A percentile compares a stretch with the other conserved stretches of the same genome.
Conservation (phyloP, 2,113 vertebrate species). For the Daphoenositta chrysoptera region DNA sequence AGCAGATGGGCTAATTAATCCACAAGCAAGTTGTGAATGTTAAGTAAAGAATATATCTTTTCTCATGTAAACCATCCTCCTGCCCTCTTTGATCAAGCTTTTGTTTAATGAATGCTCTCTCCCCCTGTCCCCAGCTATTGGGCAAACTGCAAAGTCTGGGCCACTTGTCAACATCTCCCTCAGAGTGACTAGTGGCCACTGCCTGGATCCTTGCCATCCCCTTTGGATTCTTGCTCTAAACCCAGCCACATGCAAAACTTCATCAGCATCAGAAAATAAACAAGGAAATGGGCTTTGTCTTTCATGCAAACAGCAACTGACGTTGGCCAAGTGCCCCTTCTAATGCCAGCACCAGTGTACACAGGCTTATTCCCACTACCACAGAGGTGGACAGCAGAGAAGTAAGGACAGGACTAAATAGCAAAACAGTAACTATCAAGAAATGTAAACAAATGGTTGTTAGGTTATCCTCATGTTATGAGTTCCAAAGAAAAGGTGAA, state of each 20-base stretch:
- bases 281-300: constrained; percentile 13
- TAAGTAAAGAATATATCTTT: constrained; percentile 76
- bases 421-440: not conserved
- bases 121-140: not conserved
- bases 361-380: not conserved
- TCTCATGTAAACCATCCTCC: constrained; percentile 61
- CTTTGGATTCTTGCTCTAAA: constrained; percentile 39
- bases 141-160: constrained; percentile 43
- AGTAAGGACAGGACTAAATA: not conserved
- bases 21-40: constrained; percentile 78
- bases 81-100: constrained; percentile 57
- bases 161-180: constrained; percentile 47
- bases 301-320: not conserved
- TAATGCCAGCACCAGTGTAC: not conserved
- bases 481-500: not conserved
- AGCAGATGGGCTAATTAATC: constrained; percentile 90
- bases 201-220: constrained; percentile 11
- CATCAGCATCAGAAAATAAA: constrained; percentile 48
- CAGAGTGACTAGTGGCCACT: not conserved
- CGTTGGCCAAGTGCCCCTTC: not conserved
- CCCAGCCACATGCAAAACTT: constrained; percentile 35
- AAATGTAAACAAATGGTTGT: not conserved
- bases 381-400: not conserved
- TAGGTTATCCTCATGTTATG: not conserved
- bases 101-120: constrained; percentile 48